These are phyloP conservation scores for Cetonia aurata DNA, from an alignment of 2,888 invertebrate species.

Conservation along the genomic window DNA sequence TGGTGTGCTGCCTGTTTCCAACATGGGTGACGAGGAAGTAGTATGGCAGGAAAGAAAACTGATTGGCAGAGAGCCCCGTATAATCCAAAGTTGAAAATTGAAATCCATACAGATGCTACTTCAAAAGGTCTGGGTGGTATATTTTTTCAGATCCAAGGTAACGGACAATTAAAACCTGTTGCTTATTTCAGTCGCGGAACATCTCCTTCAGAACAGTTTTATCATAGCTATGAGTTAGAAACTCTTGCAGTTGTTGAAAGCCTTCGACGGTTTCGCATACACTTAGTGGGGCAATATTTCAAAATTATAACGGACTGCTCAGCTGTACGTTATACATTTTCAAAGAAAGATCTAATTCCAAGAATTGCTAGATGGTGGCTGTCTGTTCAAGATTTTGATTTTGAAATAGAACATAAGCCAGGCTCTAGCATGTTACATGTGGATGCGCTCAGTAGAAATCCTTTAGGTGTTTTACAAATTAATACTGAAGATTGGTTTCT, in stretches of 20 bases:
- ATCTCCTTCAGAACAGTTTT: background rate
- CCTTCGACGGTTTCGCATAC: slow-evolving; percentile 23
- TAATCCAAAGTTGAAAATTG: too few relatives aligned
- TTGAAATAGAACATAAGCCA: slow-evolving; percentile 35
- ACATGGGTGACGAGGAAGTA: too few relatives aligned
- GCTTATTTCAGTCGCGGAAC: too few relatives aligned
- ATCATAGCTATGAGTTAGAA: too few relatives aligned
- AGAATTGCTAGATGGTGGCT: slow-evolving; percentile 42
- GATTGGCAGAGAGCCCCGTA: too few relatives aligned
- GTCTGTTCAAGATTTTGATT: slow-evolving; percentile 30
- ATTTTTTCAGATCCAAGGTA: too few relatives aligned
- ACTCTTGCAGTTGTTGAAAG: too few relatives aligned
- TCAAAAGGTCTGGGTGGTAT: too few relatives aligned
- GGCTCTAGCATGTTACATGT: slow-evolving; percentile 30
- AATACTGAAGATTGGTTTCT: slow-evolving; percentile 33
- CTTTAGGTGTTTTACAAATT: slow-evolving; percentile 7
- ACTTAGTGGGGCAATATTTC: slow-evolving; percentile 36
- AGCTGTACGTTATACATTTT: slow-evolving; percentile 34
- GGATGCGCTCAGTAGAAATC: slow-evolving; percentile 22
- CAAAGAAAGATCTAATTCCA: slow-evolving; percentile 42
- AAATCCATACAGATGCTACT: too few relatives aligned
- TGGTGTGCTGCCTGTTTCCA: too few relatives aligned
- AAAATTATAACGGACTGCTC: slow-evolving; percentile 43
- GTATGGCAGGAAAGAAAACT: too few relatives aligned
- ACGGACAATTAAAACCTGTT: too few relatives aligned